Evolutionary conservation across 2,797 vertebrate genomes (phyloP).

Genomic region (Tangara arthus): DNA sequence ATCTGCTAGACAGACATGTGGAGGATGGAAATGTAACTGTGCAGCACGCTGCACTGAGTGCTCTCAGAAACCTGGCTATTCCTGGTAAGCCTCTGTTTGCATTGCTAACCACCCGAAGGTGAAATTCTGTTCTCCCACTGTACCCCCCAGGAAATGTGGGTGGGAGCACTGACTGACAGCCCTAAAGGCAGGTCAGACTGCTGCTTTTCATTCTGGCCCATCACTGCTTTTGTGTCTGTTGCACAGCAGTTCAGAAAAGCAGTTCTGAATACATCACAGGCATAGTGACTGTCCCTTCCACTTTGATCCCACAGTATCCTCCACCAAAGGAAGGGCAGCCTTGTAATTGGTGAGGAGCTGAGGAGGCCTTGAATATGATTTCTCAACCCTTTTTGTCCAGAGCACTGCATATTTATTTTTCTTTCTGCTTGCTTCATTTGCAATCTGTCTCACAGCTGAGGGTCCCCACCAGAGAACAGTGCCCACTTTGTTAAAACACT

Average conservation of each 20-base stretch:
- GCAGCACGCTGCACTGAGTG: slow-evolving; percentile 94
- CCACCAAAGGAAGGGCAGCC: neutral
- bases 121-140: neutral
- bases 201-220: neutral
- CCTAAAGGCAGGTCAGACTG: neutral
- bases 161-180: neutral
- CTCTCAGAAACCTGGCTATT: slow-evolving; percentile 94
- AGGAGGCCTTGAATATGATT: neutral
- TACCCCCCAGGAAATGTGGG: neutral
- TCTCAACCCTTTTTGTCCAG: neutral
- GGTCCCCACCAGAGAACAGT: neutral
- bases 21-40: slow-evolving; percentile 97
- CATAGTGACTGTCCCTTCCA: neutral
- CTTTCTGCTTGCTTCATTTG: neutral
- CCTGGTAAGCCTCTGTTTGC: slow-evolving; percentile 81
- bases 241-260: neutral
- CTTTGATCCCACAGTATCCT: neutral
- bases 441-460: neutral
- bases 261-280: neutral
- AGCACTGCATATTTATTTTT: neutral
- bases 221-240: neutral
- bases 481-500: neutral
- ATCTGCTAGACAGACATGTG: slow-evolving; percentile 91
- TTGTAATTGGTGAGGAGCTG: neutral
- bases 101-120: neutral